Conservation (phyloP, 2,113 vertebrate species). For the Odontesthes bonariensis region DNA sequence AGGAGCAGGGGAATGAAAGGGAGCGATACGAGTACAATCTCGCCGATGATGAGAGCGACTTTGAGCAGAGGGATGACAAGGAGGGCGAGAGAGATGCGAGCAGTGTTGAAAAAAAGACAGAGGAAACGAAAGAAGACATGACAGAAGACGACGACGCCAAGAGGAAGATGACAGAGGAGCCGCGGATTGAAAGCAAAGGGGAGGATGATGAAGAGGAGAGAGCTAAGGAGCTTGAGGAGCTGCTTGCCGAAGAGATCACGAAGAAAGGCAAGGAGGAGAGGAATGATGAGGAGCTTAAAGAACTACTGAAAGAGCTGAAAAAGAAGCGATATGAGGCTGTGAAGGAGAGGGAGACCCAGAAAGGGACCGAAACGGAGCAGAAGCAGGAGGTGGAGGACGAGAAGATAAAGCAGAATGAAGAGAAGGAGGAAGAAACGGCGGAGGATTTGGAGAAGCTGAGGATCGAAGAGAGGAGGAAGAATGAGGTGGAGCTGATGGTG, state of each 20-base stretch:
- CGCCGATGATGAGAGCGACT: slow-evolving; percentile 58
- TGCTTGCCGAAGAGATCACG: slow-evolving; percentile 69
- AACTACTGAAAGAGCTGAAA: slow-evolving; percentile 78
- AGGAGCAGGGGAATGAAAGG: slow-evolving; percentile 44
- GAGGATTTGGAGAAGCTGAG: slow-evolving; percentile 57
- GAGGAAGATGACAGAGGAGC: slow-evolving; percentile 59
- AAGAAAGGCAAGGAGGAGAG: slow-evolving; percentile 65
- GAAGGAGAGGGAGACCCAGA: slow-evolving; percentile 66
- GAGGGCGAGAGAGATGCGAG: slow-evolving; percentile 41
- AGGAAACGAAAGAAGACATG: slow-evolving; percentile 29
- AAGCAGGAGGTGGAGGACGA: slow-evolving; percentile 53
- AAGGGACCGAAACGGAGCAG: slow-evolving; percentile 18
- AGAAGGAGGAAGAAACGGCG: slow-evolving; percentile 24
- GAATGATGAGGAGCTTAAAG: slow-evolving; percentile 71
- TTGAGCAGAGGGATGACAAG: slow-evolving; percentile 52
- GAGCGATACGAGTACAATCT: slow-evolving; percentile 58
- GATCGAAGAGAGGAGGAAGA: slow-evolving; percentile 67
- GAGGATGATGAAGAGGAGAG: slow-evolving; percentile 58
- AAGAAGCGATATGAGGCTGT: slow-evolving; percentile 75
- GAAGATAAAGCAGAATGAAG: slow-evolving; percentile 33
- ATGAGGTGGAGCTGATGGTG: slow-evolving; percentile 77
- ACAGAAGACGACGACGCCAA: slow-evolving; percentile 39
- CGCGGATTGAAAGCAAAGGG: slow-evolving; percentile 51
- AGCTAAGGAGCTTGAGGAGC: slow-evolving; percentile 71
- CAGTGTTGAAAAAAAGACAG: slow-evolving; percentile 2